These are phyloP conservation scores for Saccostrea cuccullata DNA, from an alignment of 1,140 invertebrate species.

Conservation along the genomic window DNA sequence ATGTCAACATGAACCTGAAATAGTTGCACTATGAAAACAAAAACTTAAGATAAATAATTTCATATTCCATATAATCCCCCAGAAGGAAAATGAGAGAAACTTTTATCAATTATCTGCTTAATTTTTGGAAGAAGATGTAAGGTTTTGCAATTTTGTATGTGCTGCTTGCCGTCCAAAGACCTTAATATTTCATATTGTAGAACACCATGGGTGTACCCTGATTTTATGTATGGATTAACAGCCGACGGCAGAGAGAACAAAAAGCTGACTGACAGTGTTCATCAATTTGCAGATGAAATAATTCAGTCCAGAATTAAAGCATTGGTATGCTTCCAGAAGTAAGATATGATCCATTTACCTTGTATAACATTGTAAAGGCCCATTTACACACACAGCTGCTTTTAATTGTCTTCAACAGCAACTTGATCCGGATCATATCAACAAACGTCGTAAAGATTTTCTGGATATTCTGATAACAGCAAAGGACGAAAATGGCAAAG, in stretches of 20 bases:
- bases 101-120: no score
- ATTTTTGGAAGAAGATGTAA: background rate
- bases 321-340: background rate
- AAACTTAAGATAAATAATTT: no score
- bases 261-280: constrained; percentile 16
- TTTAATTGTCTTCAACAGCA: background rate
- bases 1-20: no score
- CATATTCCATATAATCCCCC: no score
- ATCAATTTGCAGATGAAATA: constrained; percentile 37
- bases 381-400: no score
- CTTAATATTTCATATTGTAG: background rate
- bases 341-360: background rate
- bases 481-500: background rate
- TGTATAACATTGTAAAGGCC: no score
- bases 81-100: no score
- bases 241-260: constrained; percentile 22
- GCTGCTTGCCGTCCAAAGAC: no score
- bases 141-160: no score
- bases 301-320: background rate
- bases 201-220: background rate
- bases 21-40: no score
- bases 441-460: background rate
- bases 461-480: constrained; percentile 23
- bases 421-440: background rate
- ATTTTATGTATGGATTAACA: constrained; percentile 30